Conservation (phyloP, 2,888 invertebrate species). For the Acrocyrtus sp. region DNA sequence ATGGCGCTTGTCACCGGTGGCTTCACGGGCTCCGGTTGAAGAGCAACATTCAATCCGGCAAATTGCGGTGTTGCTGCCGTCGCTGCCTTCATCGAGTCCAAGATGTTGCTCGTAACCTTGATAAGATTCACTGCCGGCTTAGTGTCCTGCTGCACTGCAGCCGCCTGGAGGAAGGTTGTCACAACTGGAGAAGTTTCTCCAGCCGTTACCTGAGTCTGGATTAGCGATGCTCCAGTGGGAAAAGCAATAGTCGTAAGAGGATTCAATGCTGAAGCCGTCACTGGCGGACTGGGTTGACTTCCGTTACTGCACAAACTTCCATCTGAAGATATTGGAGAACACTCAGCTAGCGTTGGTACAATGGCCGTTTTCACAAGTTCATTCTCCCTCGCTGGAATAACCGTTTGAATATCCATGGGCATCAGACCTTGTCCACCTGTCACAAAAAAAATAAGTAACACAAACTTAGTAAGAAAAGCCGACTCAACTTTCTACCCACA, state of each 20-base stretch:
- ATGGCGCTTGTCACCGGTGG: slow-evolving; percentile 36
- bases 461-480: no score
- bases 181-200: slow-evolving; percentile 47
- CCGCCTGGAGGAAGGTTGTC: slow-evolving; percentile 51
- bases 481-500: no score
- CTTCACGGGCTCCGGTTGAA: slow-evolving; percentile 31
- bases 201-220: slow-evolving; percentile 25
- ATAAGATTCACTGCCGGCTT: slow-evolving; percentile 24
- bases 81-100: slow-evolving; percentile 24
- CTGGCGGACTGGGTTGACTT: slow-evolving; percentile 25
- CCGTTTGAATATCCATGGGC: slow-evolving; percentile 35
- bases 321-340: slow-evolving; percentile 33
- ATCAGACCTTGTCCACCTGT: slow-evolving; percentile 36
- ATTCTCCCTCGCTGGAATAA: slow-evolving; percentile 20
- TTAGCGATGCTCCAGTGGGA: slow-evolving; percentile 10
- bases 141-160: slow-evolving; percentile 29
- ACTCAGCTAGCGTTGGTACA: slow-evolving; percentile 22
- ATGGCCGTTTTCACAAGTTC: slow-evolving; percentile 34
- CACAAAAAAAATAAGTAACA: no score
- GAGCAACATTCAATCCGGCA: neutral
- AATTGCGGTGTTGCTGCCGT: slow-evolving; percentile 7
- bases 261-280: slow-evolving; percentile 18
- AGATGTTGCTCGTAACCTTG: slow-evolving; percentile 16
- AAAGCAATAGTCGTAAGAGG: slow-evolving; percentile 35
- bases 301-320: slow-evolving; percentile 23